Conservation (phyloP, 2,113 vertebrate genomes). For the Lonchura striata region DNA sequence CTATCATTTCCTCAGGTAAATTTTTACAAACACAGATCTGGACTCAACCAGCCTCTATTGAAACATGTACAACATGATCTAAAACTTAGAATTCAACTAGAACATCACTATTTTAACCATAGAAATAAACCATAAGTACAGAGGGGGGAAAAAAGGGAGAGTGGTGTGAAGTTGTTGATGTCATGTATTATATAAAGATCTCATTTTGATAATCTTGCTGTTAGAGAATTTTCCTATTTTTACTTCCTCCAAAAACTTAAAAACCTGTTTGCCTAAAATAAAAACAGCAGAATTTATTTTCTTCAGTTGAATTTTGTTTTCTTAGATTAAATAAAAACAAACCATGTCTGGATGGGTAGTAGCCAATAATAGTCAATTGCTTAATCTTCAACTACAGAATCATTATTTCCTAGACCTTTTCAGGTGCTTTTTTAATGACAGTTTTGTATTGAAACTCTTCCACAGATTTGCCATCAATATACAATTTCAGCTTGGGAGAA, state of each 20-base stretch:
- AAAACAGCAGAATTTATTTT: background rate
- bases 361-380: background rate
- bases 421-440: background rate
- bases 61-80: background rate
- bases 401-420: background rate
- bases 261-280: background rate
- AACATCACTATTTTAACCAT: background rate
- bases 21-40: background rate
- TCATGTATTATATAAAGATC: background rate
- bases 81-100: background rate
- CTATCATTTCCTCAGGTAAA: background rate
- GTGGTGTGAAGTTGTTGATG: background rate
- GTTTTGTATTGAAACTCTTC: background rate
- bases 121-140: background rate
- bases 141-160: rapidly evolving
- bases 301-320: background rate
- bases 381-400: background rate
- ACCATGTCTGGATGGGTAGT: background rate
- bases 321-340: background rate
- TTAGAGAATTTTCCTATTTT: background rate
- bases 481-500: background rate
- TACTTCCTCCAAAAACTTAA: background rate
- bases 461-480: background rate
- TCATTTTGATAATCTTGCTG: background rate
- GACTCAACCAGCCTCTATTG: background rate